A percentile compares a stretch with the other conserved stretches of the same genome.
These are phyloP conservation scores for Pseudomugil tenellus DNA, from an alignment of 2,797 vertebrate genomes.

Conservation along the genomic window DNA sequence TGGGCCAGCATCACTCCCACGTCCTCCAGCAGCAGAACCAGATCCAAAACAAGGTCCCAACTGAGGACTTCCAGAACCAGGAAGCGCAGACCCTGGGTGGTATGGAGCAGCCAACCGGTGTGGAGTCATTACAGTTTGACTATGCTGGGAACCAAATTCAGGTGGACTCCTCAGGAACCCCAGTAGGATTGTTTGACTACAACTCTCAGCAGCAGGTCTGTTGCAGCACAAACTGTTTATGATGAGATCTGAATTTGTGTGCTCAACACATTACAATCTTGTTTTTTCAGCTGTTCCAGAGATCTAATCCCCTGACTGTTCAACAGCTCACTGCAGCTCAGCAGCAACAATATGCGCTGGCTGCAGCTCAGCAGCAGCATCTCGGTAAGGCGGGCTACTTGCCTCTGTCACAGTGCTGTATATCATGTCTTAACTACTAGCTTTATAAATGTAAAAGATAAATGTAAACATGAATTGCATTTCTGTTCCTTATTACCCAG, in stretches of 20 bases:
- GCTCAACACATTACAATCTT: conserved; percentile 17
- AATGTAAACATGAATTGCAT: conserved; percentile 4
- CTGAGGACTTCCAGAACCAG: conserved; percentile 93
- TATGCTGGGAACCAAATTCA: conserved; percentile 97
- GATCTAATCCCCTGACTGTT: conserved; percentile 91
- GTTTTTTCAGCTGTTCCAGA: conserved; percentile 90
- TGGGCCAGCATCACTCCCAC: conserved; percentile 86
- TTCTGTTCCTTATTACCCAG: conserved; percentile 56
- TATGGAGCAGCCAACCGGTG: conserved; percentile 94
- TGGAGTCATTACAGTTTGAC: conserved; percentile 97
- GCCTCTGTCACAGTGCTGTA: not conserved
- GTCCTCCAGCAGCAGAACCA: conserved; percentile 84
- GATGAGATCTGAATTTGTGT: conserved; percentile 7
- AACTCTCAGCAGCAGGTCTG: conserved; percentile 90
- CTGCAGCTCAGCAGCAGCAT: conserved; percentile 94
- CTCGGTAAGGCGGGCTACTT: conserved; percentile 84
- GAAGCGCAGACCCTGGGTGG: conserved; percentile 93
- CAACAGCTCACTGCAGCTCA: conserved; percentile 95
- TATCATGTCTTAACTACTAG: not conserved
- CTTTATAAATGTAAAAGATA: not conserved
- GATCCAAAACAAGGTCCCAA: conserved; percentile 85
- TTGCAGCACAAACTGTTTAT: conserved; percentile 7
- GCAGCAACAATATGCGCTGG: conserved; percentile 95
- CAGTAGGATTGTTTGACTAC: conserved; percentile 97
- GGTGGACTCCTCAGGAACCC: conserved; percentile 94